Evolutionary conservation across 2,888 invertebrate genomes (phyloP), one percentile per base, ranked within the genome.

Genomic region (Linnaemya vulpina): DNA sequence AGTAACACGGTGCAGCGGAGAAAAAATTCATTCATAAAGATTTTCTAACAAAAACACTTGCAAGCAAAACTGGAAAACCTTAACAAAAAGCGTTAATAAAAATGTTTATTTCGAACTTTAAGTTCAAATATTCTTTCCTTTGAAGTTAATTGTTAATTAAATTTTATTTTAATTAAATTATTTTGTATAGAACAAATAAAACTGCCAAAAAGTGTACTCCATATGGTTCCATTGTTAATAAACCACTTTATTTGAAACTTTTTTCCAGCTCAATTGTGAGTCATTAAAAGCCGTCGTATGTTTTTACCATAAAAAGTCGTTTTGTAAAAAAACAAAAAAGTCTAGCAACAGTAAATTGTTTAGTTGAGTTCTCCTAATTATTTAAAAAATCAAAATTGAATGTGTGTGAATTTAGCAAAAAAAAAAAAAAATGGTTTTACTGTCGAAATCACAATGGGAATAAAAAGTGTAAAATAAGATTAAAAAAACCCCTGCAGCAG

Each of bases 281-380:
- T 76, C 67, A 76, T n/a, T 67, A 58, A 67, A 67, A 46, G 46
- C 55, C 58, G 46, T 35, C 35, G 3, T 30, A 3, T 30, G 30
- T 51, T 74, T 30, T 49, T 22, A 60, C 43, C 8, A n/a, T 15
- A 71, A 46, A 71, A 46, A 53, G 35, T 58, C 17, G 15, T 17
- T 13, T 11, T 15, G 13, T 43, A 43, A 58, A 0, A 65, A 53
- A 8, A 53, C 25, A 30, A 8, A 51, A 51, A 17, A 17, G 20
- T 17, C 46, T 46, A n/a, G 11, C 22, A 75, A 7, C 10, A n/a
- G 40, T 55, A 76, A 15, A 70, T 49, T 40, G 11, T 51, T 62
- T 78, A 70, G 70, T 70, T 78, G 70, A 70, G 68, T 63, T 53
- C 53, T 62, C 15, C 35, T 70, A 62, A 71, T 78, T 70, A 71